Percentiles rank a stretch among this genome's conserved stretches.
Evolutionary conservation across 2,113 vertebrate genomes (phyloP).

Genomic region (Apaloderma vittatum): DNA sequence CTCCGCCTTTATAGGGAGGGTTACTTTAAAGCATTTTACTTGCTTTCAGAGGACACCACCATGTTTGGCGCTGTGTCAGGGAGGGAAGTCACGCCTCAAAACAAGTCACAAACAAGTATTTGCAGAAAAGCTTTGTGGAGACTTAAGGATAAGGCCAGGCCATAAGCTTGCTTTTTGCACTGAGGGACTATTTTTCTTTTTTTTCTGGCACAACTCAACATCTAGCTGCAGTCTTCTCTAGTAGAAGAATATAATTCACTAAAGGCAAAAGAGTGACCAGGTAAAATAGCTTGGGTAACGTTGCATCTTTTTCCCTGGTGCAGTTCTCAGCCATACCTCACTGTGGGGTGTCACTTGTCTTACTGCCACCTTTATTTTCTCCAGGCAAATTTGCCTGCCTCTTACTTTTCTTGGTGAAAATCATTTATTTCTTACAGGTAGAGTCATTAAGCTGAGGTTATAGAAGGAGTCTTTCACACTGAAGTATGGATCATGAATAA

Average conservation of each 20-base stretch:
- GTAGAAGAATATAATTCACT: background rate
- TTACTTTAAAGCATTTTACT: background rate
- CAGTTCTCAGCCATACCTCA: background rate
- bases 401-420: constrained; percentile 14
- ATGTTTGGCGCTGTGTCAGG: background rate
- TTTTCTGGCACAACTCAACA: fast-evolving
- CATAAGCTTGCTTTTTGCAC: background rate
- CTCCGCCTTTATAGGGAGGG: background rate
- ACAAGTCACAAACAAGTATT: background rate
- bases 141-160: background rate
- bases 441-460: constrained; percentile 29
- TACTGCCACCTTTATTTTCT: background rate
- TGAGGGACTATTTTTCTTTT: background rate
- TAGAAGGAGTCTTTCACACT: constrained; percentile 1
- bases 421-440: constrained; percentile 6
- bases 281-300: background rate
- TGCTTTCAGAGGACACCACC: background rate
- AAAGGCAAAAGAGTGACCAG: background rate
- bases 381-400: background rate
- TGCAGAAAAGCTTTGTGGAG: background rate
- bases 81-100: background rate
- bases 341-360: background rate
- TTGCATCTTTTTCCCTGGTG: background rate
- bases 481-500: constrained; percentile 49
- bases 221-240: background rate